A percentile compares a stretch with the other conserved stretches of the same genome.
These are phyloP conservation scores for Dicrostonyx torquatus DNA, from an alignment of 2,797 vertebrate genomes.

Conservation along the genomic window DNA sequence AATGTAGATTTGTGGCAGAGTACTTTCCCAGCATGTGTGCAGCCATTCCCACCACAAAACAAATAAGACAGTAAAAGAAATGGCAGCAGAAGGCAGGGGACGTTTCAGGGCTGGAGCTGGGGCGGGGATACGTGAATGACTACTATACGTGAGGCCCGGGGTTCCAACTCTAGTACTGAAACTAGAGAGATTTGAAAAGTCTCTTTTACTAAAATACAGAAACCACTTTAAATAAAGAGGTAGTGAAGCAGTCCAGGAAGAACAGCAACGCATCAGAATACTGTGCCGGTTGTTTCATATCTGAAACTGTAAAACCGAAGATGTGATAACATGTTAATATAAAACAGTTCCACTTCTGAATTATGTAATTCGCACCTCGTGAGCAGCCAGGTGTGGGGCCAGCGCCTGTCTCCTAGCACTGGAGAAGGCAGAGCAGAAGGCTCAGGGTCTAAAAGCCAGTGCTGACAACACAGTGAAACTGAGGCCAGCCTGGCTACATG, in stretches of 20 bases:
- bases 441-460: background rate
- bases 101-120: background rate
- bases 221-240: conserved; percentile 26
- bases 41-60: background rate
- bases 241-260: background rate
- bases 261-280: background rate
- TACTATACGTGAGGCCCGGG: background rate
- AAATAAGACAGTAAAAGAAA: background rate
- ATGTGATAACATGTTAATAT: background rate
- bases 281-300: background rate
- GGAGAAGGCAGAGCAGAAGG: background rate
- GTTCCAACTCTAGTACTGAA: background rate
- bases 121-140: background rate
- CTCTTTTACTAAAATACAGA: background rate
- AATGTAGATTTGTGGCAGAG: background rate
- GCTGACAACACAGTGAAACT: background rate
- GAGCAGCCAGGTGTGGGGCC: background rate
- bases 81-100: background rate
- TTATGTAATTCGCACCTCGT: background rate
- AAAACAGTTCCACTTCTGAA: background rate
- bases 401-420: background rate
- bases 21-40: background rate
- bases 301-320: background rate
- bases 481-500: background rate
- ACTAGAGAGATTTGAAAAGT: background rate